Evolutionary conservation across 1,140 invertebrate genomes (phyloP).

Genomic region (Cheumatopsyche charites): DNA sequence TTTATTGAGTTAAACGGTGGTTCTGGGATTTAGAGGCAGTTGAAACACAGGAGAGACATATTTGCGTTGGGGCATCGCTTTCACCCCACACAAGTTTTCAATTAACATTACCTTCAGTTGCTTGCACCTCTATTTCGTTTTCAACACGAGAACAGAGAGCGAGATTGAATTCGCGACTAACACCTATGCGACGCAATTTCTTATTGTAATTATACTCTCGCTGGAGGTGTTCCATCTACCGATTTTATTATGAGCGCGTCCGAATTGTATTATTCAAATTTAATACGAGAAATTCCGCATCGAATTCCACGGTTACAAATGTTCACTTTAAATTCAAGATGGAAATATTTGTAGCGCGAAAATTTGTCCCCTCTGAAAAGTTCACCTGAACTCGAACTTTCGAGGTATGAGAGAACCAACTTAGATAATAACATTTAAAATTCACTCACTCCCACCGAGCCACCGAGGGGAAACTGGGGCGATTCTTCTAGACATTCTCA

Average conservation of each 20-base stretch:
- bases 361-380: conserved; percentile 12
- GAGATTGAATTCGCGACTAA: conserved; percentile 10
- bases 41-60: conserved; percentile 22
- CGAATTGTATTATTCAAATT: background rate
- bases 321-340: background rate
- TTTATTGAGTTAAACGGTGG: conserved; percentile 39
- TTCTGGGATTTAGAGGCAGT: conserved; percentile 42
- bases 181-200: conserved; percentile 19
- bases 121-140: conserved; percentile 40
- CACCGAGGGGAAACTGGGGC: conserved; percentile 18
- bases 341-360: background rate
- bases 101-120: conserved; percentile 48
- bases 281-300: background rate
- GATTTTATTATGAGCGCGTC: background rate
- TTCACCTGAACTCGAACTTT: conserved; percentile 34
- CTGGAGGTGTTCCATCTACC: background rate
- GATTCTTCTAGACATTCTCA: conserved; percentile 44
- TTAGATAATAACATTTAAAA: conserved; percentile 44
- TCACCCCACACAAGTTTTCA: conserved; percentile 43
- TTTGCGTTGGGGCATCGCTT: conserved; percentile 13
- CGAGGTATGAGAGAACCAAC: conserved; percentile 25
- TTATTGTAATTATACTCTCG: conserved; percentile 15
- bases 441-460: conserved; percentile 36
- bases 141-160: conserved; percentile 1
- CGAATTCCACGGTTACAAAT: background rate